Evolutionary conservation across 2,113 vertebrate genomes (phyloP), one percentile per base, ranked within the genome.

Genomic region (Grammomys surdaster): DNA sequence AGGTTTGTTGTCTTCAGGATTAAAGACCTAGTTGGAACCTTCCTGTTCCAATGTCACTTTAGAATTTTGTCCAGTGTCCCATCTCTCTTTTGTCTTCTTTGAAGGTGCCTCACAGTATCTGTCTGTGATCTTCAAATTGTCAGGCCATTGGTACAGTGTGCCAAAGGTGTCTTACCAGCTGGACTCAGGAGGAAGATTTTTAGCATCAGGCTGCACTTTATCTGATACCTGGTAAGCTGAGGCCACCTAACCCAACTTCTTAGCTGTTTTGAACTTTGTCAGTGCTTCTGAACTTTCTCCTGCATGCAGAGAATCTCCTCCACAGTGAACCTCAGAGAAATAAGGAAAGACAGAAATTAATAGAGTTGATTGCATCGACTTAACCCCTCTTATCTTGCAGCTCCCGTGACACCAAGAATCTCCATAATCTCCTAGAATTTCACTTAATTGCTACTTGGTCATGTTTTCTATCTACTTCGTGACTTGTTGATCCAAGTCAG

Each of bases 371-470:
- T 43, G 19, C 33, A 46, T 54, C 10, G 14, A 19, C 43, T 93
- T 88, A 91, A 93, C 48, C 75, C 76, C 51, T 89, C 72, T n/a
- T 60, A 17, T 93, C 56, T 90, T 88, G 73, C 54, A 76, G 65
- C 40, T 96, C 56, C 60, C 33, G 1, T 7, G 8, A 26, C 17
- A 33, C 72, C 24, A 78, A 40, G 80, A 97, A 70, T 90, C 90
- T 86, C 54, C 13, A 24, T 8, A 54, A 92, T 96, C 94, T 76
- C 95, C 77, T 96, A 87, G 89, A 94, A 95, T 97, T 69, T 89
- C 65, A 77, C 82, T 67, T 96, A 76, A 89, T 46, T 73, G 19
- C 63, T 73, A 92, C 70, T 31, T 9, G 24, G 48, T n/a, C 73
- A 76, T 77, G 46, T 16, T 96, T 91, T 92, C 82, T 75, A n/a